Evolutionary conservation across 2,113 vertebrate species (phyloP).

Genomic region (Hylia prasina): DNA sequence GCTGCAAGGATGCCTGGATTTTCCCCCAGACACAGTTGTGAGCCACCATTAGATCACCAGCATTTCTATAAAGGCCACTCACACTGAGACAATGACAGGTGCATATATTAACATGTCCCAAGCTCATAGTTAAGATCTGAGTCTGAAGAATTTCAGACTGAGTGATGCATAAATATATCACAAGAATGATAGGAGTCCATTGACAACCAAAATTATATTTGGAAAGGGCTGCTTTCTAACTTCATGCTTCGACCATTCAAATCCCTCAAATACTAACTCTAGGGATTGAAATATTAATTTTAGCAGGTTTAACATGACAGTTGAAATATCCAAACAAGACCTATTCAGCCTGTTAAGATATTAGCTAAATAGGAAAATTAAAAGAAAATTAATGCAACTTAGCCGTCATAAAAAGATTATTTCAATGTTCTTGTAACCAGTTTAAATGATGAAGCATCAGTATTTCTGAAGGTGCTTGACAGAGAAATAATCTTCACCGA

Average conservation of each 20-base stretch:
- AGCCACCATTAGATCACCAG: neutral
- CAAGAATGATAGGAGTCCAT: neutral
- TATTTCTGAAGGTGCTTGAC: neutral
- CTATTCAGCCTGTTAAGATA: neutral
- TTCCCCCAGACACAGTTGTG: neutral
- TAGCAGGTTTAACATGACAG: neutral
- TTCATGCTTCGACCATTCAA: neutral
- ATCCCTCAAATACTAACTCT: neutral
- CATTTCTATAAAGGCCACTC: neutral
- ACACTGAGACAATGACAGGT: neutral
- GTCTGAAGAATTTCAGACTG: neutral
- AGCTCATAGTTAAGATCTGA: slow-evolving; percentile 11
- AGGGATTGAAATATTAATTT: neutral
- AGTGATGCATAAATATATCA: slow-evolving; percentile 11
- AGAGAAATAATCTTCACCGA: neutral
- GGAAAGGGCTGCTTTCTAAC: neutral
- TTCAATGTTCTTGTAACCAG: neutral
- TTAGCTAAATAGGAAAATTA: neutral
- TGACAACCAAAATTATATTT: neutral
- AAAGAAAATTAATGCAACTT: neutral
- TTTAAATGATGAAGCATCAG: neutral
- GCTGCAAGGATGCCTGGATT: neutral
- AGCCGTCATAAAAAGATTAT: neutral
- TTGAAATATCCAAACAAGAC: neutral
- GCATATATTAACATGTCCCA: slow-evolving; percentile 15